These are phyloP conservation scores for Lordiphosa stackelbergi DNA, from an alignment of 1,140 invertebrate species.

Conservation along the genomic window DNA sequence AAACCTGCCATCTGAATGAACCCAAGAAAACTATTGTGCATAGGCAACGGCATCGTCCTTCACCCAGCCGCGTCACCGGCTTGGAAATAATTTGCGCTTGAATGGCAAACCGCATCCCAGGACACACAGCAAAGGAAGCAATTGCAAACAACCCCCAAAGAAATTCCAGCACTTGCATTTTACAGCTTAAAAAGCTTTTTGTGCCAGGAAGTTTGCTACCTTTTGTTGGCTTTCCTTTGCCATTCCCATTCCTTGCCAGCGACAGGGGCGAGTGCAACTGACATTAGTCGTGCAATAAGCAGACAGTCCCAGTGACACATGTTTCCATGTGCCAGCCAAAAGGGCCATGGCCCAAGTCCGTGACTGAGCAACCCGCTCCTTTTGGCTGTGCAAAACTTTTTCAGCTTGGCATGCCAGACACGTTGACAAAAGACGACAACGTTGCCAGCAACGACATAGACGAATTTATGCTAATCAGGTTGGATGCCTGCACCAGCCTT, in stretches of 20 bases:
- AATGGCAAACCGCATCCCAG: conserved; percentile 34
- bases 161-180: conserved; percentile 55
- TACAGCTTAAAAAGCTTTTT: conserved; percentile 60
- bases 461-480: conserved; percentile 74
- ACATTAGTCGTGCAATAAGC: conserved; percentile 74
- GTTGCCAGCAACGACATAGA: conserved; percentile 64
- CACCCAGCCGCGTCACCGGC: conserved; percentile 31
- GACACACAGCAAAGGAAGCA: background rate
- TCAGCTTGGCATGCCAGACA: conserved; percentile 68
- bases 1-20: conserved; percentile 34
- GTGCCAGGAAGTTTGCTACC: conserved; percentile 64
- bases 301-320: conserved; percentile 71
- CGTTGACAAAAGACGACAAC: conserved; percentile 73
- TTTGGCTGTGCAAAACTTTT: conserved; percentile 54
- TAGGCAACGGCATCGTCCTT: conserved; percentile 28
- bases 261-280: conserved; percentile 47
- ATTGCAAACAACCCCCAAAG: conserved; percentile 21
- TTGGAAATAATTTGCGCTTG: conserved; percentile 64
- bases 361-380: conserved; percentile 20
- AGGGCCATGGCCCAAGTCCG: conserved; percentile 22
- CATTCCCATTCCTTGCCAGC: too few relatives aligned
- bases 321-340: conserved; percentile 53
- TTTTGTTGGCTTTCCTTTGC: conserved; percentile 48
- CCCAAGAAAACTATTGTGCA: conserved; percentile 20
- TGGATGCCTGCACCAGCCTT: conserved; percentile 38